Base-by-base conservation (phyloP, 2,113 vertebrate species). In the Gopherus flavomarginatus region DNA sequence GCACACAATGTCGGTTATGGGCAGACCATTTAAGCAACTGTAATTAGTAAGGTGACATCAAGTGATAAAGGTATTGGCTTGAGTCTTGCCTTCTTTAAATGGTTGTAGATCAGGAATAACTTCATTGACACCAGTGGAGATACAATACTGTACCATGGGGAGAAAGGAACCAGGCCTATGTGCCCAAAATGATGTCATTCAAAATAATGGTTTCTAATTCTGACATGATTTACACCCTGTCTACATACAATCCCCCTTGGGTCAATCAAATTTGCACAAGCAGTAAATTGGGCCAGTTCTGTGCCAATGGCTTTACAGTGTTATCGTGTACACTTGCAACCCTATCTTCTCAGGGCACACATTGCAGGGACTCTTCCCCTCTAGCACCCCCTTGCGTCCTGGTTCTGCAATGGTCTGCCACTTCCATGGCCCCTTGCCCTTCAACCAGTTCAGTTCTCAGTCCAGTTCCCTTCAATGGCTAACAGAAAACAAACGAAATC, bases 91-190 rank as follows among this genome's bases (percentile, higher is more conserved):
- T 8, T 38, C 16, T 4, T 35, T 22, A 1, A 5, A 21, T 56
- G 81, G 77, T 80, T 81, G 65, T 19, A 38, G 42, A 77, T 44
- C 12, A 77, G 24, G 42, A 47, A 78, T 78, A 29, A 47, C 75
- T 47, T n/a, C 35, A 47, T 11, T 47, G 38, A 78, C 3, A 78
- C 38, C 22, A 78, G 12, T 1, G 35, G 26, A 2, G 50, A 50
- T 1, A 10, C 2, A 0, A 19, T 47, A 56, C 50, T 5, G 8
- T 69, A 24, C 4, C 83, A 44, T 82, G 42, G 3, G n/a, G 38
- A 75, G n/a, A 78, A 47, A 78, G 5, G 13, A 47, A 27, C 26
- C 75, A 78, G 24, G 75, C 22, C 26, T 8, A 8, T 27, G 12
- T 7, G 12, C 22, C 24, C 42, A 27, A 26, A 78, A 47, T 77